phyloP scores from a whole-genome alignment of 2,797 vertebrate species.

The Cossypha heuglini region DNA sequence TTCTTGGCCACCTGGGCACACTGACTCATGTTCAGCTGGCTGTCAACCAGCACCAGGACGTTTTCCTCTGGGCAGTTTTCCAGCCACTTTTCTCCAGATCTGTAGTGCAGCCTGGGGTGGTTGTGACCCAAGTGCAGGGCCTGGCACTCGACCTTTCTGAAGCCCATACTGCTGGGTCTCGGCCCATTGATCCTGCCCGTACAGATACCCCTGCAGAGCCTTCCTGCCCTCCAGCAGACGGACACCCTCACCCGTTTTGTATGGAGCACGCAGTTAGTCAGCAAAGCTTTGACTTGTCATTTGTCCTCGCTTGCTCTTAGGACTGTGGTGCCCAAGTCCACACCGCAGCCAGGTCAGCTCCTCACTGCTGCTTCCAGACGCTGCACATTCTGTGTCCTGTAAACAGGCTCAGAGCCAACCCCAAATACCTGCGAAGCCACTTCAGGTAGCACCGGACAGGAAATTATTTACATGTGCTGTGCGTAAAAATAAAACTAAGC shows the following conservation, averaged over 20 bases:
- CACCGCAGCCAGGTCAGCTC: not conserved
- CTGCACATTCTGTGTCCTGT: not conserved
- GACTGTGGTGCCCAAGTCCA: not conserved
- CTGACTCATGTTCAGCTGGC: not conserved
- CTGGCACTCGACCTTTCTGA: fast-evolving
- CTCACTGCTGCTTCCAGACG: not conserved
- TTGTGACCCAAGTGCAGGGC: not conserved
- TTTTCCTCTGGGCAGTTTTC: not conserved
- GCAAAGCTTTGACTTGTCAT: not conserved
- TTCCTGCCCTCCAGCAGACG: not conserved
- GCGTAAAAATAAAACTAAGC: not conserved
- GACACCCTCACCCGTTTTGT: not conserved
- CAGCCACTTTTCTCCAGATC: not conserved
- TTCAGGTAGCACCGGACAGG: not conserved
- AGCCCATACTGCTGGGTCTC: not conserved
- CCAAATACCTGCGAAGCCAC: fast-evolving
- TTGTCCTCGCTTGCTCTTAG: not conserved
- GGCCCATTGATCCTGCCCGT: not conserved
- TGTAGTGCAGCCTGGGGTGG: not conserved
- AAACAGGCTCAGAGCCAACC: not conserved
- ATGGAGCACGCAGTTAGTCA: not conserved
- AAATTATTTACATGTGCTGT: fast-evolving
- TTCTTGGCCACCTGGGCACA: not conserved
- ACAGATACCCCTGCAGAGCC: not conserved
- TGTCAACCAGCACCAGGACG: not conserved